Evolutionary conservation across 2,113 vertebrate genomes (phyloP).

Genomic region (Hypomesus transpacificus): DNA sequence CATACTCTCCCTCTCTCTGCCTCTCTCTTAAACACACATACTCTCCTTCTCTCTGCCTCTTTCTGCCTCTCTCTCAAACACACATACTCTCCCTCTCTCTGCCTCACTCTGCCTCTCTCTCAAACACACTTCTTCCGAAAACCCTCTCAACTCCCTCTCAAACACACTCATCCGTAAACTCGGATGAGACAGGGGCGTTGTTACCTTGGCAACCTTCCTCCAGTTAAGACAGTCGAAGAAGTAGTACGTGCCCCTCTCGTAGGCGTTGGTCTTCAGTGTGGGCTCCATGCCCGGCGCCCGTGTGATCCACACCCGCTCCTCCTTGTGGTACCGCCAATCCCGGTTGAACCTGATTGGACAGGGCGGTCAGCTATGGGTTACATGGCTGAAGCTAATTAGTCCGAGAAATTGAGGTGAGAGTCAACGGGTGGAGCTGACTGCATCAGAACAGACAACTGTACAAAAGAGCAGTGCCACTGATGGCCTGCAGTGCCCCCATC

Average conservation of each 20-base stretch:
- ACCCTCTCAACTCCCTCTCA: no score
- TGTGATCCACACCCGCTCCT: constrained; percentile 92
- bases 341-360: constrained; percentile 77
- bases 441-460: no score
- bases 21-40: not conserved
- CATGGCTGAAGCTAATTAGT: not conserved
- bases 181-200: not conserved
- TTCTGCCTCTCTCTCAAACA: not conserved
- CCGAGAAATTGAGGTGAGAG: not conserved
- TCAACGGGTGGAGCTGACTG: not conserved
- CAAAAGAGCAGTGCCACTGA: no score
- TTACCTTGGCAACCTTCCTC: constrained; percentile 94
- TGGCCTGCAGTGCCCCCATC: not conserved
- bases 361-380: constrained; percentile 26
- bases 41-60: no score
- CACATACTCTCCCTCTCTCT: no score
- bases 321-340: constrained; percentile 95
- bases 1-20: not conserved
- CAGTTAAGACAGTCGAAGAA: constrained; percentile 97
- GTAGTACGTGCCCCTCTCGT: constrained; percentile 91
- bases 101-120: no score
- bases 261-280: constrained; percentile 90
- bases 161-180: no score
- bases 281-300: constrained; percentile 90
- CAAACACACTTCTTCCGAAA: not conserved